Percentiles rank a stretch among this genome's conserved stretches.
phyloP scores from a whole-genome alignment of 2,113 vertebrate species.

The Gadus chalcogrammus region DNA sequence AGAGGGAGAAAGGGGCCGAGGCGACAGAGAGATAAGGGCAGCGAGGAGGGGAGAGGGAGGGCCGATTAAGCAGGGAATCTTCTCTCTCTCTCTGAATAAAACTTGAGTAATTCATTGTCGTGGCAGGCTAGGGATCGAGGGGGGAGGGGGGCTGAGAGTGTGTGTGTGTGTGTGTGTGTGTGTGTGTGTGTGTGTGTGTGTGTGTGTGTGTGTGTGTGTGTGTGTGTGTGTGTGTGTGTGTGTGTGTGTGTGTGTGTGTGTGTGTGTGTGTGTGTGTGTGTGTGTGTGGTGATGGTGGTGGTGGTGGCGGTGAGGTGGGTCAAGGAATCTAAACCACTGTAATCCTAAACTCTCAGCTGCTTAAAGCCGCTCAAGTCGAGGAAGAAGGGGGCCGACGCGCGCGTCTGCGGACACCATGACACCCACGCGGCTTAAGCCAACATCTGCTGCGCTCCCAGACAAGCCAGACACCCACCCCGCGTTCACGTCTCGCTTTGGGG shows the following conservation, averaged over 20 bases:
- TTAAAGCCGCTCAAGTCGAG: constrained; percentile 64
- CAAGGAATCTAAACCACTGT: constrained; percentile 79
- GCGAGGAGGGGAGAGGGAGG: background rate
- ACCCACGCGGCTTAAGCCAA: constrained; percentile 63
- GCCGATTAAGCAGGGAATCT: constrained; percentile 44
- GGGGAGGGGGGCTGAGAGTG: background rate
- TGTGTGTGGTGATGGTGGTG: background rate
- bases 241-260: too few relatives aligned
- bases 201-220: too few relatives aligned
- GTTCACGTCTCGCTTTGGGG: constrained; percentile 18
- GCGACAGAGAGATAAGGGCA: too few relatives aligned
- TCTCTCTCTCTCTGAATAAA: constrained; percentile 58
- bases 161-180: too few relatives aligned
- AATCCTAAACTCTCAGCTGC: constrained; percentile 76
- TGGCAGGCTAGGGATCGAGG: constrained; percentile 3
- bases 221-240: too few relatives aligned
- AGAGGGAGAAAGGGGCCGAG: too few relatives aligned
- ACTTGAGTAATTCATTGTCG: constrained; percentile 63
- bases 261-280: too few relatives aligned
- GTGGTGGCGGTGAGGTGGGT: constrained; percentile 49
- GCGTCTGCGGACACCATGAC: constrained; percentile 54
- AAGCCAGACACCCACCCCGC: constrained; percentile 1
- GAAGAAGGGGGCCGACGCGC: constrained; percentile 45
- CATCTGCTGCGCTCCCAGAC: constrained; percentile 66
- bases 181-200: too few relatives aligned